Conservation (phyloP, 92 coral and sea anemone species). For the Umimayanthus chanpuru region DNA sequence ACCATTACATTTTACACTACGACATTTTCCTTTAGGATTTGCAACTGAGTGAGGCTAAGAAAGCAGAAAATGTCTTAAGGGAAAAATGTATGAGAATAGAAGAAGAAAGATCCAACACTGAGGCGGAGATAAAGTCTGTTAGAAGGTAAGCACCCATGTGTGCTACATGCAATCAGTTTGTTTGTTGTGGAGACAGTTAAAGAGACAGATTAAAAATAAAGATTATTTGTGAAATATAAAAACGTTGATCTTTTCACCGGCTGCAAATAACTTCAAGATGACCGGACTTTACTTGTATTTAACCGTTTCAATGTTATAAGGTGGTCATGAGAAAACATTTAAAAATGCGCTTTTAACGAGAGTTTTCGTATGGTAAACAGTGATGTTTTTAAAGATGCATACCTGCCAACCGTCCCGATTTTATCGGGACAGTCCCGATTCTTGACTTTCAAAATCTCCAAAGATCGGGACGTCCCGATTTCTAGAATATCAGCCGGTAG, state of each 20-base stretch:
- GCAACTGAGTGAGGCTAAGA: constrained; percentile 49
- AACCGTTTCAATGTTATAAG: too few relatives aligned
- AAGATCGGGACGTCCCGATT: too few relatives aligned
- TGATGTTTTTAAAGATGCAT: too few relatives aligned
- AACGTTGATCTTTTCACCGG: not conserved
- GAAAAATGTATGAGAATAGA: constrained; percentile 49
- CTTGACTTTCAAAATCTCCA: too few relatives aligned
- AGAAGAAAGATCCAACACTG: constrained; percentile 76
- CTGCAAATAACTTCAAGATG: not conserved
- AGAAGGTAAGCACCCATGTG: constrained; percentile 48
- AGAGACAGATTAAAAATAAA: not conserved
- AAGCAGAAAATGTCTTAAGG: constrained; percentile 47
- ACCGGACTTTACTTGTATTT: too few relatives aligned
- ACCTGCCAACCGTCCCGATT: too few relatives aligned
- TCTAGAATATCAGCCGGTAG: too few relatives aligned
- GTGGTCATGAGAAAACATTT: too few relatives aligned
- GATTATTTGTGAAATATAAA: not conserved
- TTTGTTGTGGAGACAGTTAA: not conserved
- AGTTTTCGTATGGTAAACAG: not conserved
- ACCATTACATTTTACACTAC: not conserved
- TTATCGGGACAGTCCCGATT: too few relatives aligned
- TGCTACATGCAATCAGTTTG: not conserved
- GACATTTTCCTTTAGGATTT: constrained; percentile 33
- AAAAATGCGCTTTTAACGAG: not conserved
- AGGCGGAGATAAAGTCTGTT: constrained; percentile 63